Evolutionary conservation across 2,888 invertebrate genomes (phyloP).

Genomic region (Aleiodes testaceus): DNA sequence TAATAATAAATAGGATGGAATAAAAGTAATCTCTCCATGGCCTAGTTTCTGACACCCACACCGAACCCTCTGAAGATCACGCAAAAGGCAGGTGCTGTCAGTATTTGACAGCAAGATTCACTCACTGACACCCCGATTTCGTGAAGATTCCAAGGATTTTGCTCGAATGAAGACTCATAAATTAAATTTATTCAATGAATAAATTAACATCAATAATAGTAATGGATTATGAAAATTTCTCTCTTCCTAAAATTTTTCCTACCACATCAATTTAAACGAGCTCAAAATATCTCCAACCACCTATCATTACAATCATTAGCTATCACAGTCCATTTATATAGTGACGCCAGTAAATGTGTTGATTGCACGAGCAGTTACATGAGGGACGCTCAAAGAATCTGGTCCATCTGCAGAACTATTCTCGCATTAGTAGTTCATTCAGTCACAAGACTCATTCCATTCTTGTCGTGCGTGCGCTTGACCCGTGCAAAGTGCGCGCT

Average conservation of each 20-base stretch:
- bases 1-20: no score
- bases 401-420: constrained; percentile 51
- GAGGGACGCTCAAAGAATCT: constrained; percentile 52
- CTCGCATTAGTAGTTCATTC: constrained; percentile 55
- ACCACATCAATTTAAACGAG: constrained; percentile 38
- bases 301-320: constrained; percentile 61
- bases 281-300: constrained; percentile 47
- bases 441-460: constrained; percentile 29
- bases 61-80: no score
- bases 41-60: no score
- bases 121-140: no score
- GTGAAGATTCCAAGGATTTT: no score
- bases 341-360: constrained; percentile 57
- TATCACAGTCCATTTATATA: constrained; percentile 63
- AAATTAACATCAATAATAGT: no score
- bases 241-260: constrained; percentile 21
- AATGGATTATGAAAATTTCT: not conserved
- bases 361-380: constrained; percentile 57
- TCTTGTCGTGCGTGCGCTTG: not conserved
- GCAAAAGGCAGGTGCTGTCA: no score
- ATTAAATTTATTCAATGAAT: no score
- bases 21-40: no score
- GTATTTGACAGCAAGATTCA: no score
- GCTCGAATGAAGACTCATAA: no score
- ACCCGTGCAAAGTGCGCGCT: no score